Evolutionary conservation across 2,888 invertebrate genomes (phyloP).

Genomic region (Oligia latruncula): DNA sequence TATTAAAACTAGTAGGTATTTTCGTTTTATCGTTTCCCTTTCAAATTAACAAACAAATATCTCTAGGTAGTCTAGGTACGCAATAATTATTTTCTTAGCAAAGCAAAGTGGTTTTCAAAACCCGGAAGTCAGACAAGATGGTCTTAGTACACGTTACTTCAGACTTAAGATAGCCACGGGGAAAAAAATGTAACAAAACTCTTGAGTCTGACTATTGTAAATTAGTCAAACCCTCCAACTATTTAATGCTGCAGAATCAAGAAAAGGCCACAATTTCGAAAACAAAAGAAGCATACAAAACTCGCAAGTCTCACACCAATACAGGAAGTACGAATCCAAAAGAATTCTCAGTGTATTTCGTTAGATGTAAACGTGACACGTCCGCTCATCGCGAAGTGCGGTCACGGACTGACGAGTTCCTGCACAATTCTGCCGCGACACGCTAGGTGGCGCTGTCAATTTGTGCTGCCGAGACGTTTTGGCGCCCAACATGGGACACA

Average conservation of each 20-base stretch:
- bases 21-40: background rate
- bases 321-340: constrained; percentile 55
- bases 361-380: constrained; percentile 79
- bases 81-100: background rate
- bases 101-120: background rate
- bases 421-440: constrained; percentile 74
- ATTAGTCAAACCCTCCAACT: background rate
- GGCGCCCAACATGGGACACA: constrained; percentile 78
- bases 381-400: constrained; percentile 77
- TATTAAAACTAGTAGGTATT: background rate
- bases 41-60: background rate
- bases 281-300: constrained; percentile 51
- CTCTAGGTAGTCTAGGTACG: background rate
- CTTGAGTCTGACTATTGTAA: too few relatives aligned
- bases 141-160: background rate
- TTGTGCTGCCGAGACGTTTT: constrained; percentile 78
- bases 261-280: constrained; percentile 12
- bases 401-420: constrained; percentile 82
- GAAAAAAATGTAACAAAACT: background rate
- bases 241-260: background rate
- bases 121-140: background rate
- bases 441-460: constrained; percentile 86
- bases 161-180: too few relatives aligned
- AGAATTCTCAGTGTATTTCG: constrained; percentile 77
- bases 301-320: constrained; percentile 42